Evolutionary conservation across 2,113 vertebrate species (phyloP).

Genomic region (Probosciger aterrimus): DNA sequence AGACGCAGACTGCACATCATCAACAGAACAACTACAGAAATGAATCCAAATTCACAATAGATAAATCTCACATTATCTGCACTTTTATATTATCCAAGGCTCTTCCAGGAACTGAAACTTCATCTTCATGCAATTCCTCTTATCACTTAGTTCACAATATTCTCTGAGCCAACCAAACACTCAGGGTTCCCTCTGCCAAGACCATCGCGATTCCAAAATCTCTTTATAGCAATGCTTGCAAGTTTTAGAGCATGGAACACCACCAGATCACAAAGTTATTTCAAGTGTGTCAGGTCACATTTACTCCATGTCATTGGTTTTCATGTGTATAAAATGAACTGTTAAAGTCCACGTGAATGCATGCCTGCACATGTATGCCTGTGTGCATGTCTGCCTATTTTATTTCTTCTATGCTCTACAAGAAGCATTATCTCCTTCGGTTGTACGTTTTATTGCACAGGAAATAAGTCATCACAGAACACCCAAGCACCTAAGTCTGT

Average conservation of each 20-base stretch:
- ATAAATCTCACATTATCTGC: not conserved
- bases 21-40: not conserved
- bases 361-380: not conserved
- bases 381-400: not conserved
- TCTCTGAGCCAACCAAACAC: not conserved
- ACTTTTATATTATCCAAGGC: not conserved
- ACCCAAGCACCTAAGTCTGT: not conserved
- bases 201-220: not conserved
- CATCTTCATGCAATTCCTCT: not conserved
- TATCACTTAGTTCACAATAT: not conserved
- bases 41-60: not conserved
- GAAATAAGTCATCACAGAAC: not conserved
- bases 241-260: not conserved
- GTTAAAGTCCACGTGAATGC: not conserved
- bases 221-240: not conserved
- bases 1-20: not conserved
- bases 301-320: not conserved
- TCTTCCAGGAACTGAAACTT: not conserved
- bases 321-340: not conserved
- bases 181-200: not conserved
- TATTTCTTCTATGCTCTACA: not conserved
- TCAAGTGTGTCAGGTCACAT: not conserved
- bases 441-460: not conserved
- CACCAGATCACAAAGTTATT: not conserved
- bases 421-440: not conserved